phyloP scores from a whole-genome alignment of 2,888 invertebrate species.

The Dorcus parallelipipedus region DNA sequence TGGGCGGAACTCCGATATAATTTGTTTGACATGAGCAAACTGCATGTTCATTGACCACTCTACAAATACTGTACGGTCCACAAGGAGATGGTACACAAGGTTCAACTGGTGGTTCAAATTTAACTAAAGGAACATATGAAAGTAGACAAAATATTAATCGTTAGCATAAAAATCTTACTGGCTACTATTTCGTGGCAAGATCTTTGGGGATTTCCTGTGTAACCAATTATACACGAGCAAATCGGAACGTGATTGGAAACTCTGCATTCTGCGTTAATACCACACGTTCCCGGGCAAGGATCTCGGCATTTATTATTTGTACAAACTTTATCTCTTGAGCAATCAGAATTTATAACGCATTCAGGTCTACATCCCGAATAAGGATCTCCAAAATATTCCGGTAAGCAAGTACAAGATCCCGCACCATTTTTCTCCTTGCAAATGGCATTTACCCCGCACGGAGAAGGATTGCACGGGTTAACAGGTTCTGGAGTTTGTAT shows the following conservation, averaged over 20 bases:
- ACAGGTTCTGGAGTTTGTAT: slow-evolving; percentile 50
- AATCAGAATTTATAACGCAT: slow-evolving; percentile 85
- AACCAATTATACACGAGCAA: slow-evolving; percentile 70
- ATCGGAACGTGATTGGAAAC: slow-evolving; percentile 80
- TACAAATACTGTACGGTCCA: slow-evolving; percentile 77
- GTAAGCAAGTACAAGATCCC: slow-evolving; percentile 77
- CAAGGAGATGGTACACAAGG: slow-evolving; percentile 72
- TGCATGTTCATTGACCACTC: slow-evolving; percentile 67
- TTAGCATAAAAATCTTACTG: slow-evolving; percentile 40
- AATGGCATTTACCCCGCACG: slow-evolving; percentile 82
- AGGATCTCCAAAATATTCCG: slow-evolving; percentile 83
- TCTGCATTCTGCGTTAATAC: slow-evolving; percentile 77
- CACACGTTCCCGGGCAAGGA: slow-evolving; percentile 80
- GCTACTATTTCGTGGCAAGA: slow-evolving; percentile 63
- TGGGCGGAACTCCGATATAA: slow-evolving; percentile 74
- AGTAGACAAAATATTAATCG: slow-evolving; percentile 9
- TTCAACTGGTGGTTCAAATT: slow-evolving; percentile 42
- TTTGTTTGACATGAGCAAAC: slow-evolving; percentile 77
- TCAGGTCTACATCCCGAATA: slow-evolving; percentile 83
- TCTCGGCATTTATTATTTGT: slow-evolving; percentile 80
- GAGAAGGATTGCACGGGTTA: slow-evolving; percentile 77
- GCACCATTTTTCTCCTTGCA: slow-evolving; percentile 78
- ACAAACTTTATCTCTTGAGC: slow-evolving; percentile 72
- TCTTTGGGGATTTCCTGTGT: slow-evolving; percentile 73
- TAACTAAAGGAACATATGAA: slow-evolving; percentile 8